Conservation (phyloP, 2,797 vertebrate genomes). For the Steatocranus sp. region DNA sequence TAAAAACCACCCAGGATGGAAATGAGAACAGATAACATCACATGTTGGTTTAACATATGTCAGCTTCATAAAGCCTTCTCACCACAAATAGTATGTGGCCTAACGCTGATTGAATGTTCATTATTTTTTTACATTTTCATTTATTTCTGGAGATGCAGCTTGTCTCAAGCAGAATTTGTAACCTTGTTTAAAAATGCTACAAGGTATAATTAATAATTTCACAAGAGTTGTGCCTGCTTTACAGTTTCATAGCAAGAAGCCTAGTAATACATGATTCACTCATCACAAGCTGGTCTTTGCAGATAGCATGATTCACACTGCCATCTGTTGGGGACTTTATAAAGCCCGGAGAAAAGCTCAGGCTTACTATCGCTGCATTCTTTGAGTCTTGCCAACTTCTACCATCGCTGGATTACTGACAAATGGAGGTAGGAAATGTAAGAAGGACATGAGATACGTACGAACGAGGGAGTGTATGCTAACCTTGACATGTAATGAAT, state of each 20-base stretch:
- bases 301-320: constrained; percentile 59
- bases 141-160: neutral
- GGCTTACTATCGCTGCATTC: constrained; percentile 20
- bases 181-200: neutral
- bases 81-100: neutral
- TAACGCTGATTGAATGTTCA: neutral
- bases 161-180: neutral
- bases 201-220: neutral
- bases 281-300: neutral
- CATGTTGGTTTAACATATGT: neutral
- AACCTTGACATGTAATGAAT: constrained; percentile 15
- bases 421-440: constrained; percentile 30
- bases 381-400: constrained; percentile 16
- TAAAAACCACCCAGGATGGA: neutral
- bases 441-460: constrained; percentile 9
- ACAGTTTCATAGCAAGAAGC: neutral
- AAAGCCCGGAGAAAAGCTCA: constrained; percentile 14
- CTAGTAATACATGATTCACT: neutral
- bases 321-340: constrained; percentile 68
- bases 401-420: constrained; percentile 24
- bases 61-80: neutral
- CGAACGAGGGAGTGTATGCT: neutral
- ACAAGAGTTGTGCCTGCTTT: neutral
- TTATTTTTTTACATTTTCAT: neutral
- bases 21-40: neutral